Conservation (phyloP, 2,888 invertebrate genomes). For the Temnothorax ravouxi region DNA sequence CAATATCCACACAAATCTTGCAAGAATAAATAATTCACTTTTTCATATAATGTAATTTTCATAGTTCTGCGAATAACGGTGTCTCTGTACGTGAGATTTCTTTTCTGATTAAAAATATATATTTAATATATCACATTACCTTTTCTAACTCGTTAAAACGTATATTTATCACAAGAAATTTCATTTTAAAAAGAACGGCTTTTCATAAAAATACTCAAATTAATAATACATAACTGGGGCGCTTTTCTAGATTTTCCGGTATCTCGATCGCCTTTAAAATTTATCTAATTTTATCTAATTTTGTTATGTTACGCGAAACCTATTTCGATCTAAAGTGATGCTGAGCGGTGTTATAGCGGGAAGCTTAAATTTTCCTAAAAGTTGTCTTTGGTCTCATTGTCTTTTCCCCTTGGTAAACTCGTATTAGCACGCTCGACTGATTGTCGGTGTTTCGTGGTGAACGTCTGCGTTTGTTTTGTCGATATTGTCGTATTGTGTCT, state of each 20-base stretch:
- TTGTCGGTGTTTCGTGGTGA: constrained; percentile 97
- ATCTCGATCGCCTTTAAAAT: neutral
- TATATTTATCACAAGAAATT: neutral
- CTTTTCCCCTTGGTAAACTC: constrained; percentile 97
- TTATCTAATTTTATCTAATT: neutral
- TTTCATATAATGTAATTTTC: constrained; percentile 12
- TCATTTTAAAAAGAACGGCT: neutral
- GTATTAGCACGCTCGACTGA: constrained; percentile 94
- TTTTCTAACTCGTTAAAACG: neutral
- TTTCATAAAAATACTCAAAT: neutral
- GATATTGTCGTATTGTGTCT: constrained; percentile 98
- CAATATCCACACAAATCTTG: neutral
- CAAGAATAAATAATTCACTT: neutral
- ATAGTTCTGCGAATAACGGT: neutral
- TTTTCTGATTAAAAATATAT: neutral
- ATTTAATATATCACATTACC: neutral
- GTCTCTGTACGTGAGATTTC: neutral
- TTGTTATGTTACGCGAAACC: neutral
- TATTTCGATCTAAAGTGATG: constrained; percentile 93
- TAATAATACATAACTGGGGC: neutral
- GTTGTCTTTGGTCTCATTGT: constrained; percentile 98
- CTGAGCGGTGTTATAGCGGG: constrained; percentile 94
- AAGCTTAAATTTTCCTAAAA: constrained; percentile 98
- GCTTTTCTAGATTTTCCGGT: neutral
- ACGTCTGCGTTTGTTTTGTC: constrained; percentile 97